Percentiles rank a stretch among this genome's conserved stretches.
phyloP scores from a whole-genome alignment of 2,888 invertebrate genomes.

The Meiosimyza platycephala region DNA sequence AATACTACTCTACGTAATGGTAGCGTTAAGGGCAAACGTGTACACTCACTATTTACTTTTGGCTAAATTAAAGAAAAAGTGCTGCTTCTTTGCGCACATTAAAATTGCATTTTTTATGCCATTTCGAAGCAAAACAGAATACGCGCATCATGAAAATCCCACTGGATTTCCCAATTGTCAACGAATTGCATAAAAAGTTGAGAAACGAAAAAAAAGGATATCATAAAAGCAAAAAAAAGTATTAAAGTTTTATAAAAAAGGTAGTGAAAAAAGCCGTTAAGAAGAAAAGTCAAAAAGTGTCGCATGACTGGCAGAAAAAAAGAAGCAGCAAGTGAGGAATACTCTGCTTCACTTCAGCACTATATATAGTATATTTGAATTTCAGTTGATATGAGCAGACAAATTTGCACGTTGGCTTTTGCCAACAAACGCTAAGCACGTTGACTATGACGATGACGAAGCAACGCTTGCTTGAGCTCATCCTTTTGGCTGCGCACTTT shows the following conservation, averaged over 20 bases:
- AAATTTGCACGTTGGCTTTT: conserved; percentile 10
- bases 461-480: too few relatives aligned
- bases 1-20: neutral
- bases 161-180: conserved; percentile 21
- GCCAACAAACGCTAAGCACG: too few relatives aligned
- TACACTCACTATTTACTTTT: conserved; percentile 2
- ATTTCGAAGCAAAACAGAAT: neutral
- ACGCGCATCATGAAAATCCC: conserved; percentile 6
- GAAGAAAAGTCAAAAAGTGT: neutral
- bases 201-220: neutral
- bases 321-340: neutral
- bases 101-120: conserved; percentile 24
- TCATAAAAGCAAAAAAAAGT: neutral
- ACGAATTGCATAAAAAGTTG: conserved; percentile 1
- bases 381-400: neutral
- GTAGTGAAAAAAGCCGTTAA: neutral
- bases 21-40: neutral
- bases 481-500: too few relatives aligned
- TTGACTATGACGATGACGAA: too few relatives aligned
- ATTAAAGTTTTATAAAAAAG: neutral
- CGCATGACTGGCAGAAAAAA: neutral
- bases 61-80: conserved; percentile 19
- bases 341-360: too few relatives aligned
- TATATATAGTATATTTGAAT: too few relatives aligned
- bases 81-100: conserved; percentile 26